These are phyloP conservation scores for Tortricodes alternella DNA, from an alignment of 2,888 invertebrate species.

Conservation along the genomic window DNA sequence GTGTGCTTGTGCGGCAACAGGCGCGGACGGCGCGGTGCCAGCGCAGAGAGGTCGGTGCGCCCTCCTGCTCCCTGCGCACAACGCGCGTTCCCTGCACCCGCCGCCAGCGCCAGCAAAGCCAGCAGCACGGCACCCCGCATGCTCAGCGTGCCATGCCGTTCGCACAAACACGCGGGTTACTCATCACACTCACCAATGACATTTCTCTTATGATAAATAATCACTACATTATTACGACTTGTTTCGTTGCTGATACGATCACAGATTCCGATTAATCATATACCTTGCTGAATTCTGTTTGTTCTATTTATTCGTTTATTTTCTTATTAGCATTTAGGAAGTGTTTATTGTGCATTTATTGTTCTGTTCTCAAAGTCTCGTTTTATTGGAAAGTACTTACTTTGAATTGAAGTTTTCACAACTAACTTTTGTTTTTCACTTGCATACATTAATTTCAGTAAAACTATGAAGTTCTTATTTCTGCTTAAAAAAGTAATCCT, in stretches of 20 bases:
- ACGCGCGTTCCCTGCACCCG: background rate
- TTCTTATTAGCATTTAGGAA: too few species aligned
- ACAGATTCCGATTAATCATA: background rate
- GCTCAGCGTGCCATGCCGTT: constrained; percentile 5
- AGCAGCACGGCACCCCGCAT: constrained; percentile 14
- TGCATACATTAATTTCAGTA: too few species aligned
- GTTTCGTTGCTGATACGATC: background rate
- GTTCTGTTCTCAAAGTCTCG: too few species aligned
- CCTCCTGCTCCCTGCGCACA: background rate
- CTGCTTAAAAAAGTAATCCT: too few species aligned
- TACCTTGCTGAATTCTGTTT: background rate
- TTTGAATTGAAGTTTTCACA: too few species aligned
- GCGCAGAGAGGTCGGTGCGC: background rate
- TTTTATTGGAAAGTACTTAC: too few species aligned
- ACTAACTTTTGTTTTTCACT: background rate
- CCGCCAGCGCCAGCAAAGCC: constrained; percentile 11
- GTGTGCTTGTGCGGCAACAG: constrained; percentile 7
- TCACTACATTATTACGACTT: background rate
- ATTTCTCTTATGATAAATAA: background rate
- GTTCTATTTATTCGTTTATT: background rate
- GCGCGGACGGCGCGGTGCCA: background rate
- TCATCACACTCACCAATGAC: background rate
- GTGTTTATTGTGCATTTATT: too few species aligned
- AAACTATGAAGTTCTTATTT: too few species aligned
- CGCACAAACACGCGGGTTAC: background rate